These are phyloP conservation scores for Amphipoea lucens DNA, from an alignment of 2,888 invertebrate genomes.

Conservation along the genomic window DNA sequence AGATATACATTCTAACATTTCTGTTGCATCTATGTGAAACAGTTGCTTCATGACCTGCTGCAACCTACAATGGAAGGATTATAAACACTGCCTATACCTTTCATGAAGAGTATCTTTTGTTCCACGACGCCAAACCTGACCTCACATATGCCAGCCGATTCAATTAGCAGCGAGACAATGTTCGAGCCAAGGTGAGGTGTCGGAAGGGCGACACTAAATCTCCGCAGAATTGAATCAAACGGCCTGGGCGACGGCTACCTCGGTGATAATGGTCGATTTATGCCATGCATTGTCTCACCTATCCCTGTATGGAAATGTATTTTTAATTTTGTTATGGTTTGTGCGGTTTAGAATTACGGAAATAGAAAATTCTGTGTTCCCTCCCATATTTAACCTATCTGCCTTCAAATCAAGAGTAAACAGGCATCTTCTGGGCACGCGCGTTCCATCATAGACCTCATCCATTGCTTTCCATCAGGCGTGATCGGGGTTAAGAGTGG, in stretches of 20 bases:
- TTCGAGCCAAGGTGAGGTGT: slow-evolving; percentile 62
- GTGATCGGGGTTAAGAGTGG: too few relatives aligned
- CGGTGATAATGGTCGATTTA: slow-evolving; percentile 85
- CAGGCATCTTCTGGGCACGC: too few relatives aligned
- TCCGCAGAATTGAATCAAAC: slow-evolving; percentile 85
- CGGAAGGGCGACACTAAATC: slow-evolving; percentile 76
- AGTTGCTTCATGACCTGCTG: neutral
- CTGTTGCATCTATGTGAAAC: neutral
- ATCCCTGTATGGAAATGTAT: slow-evolving; percentile 59
- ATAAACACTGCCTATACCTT: slow-evolving; percentile 7
- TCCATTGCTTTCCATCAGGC: too few relatives aligned
- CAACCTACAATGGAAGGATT: slow-evolving; percentile 9
- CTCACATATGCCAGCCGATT: slow-evolving; percentile 48
- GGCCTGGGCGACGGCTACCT: slow-evolving; percentile 78
- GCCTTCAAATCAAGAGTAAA: neutral
- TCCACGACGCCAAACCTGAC: slow-evolving; percentile 21
- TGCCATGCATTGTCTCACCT: slow-evolving; percentile 77
- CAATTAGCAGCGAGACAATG: slow-evolving; percentile 56
- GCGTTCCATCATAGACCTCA: too few relatives aligned
- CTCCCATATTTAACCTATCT: too few relatives aligned
- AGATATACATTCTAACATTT: neutral
- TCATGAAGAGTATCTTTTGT: slow-evolving; percentile 33
- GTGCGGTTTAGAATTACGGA: neutral
- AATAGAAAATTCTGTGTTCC: neutral
- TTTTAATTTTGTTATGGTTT: slow-evolving; percentile 53